Evolutionary conservation across 2,113 vertebrate genomes (phyloP).

Genomic region (Leucopsar rothschildi): DNA sequence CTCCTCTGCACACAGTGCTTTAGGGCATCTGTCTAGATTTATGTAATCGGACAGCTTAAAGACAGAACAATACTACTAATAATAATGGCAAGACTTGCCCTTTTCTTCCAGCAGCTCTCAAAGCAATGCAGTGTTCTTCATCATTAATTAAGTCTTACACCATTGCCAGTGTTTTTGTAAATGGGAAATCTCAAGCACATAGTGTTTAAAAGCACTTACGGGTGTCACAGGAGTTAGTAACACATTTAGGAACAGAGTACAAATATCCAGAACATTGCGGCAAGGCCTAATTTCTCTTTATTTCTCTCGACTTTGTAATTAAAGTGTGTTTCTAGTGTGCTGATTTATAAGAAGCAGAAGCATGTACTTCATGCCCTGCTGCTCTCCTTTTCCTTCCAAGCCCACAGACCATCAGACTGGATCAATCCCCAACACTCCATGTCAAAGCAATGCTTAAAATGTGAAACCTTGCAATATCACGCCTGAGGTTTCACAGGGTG

Average conservation of each 20-base stretch:
- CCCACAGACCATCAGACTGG: background rate
- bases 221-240: background rate
- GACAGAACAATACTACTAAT: background rate
- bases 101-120: background rate
- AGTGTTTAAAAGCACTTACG: background rate
- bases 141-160: background rate
- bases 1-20: background rate
- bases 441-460: background rate
- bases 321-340: background rate
- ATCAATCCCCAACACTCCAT: background rate
- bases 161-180: background rate
- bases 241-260: background rate
- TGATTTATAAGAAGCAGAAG: background rate
- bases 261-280: background rate
- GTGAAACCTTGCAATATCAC: background rate
- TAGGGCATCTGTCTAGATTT: constrained; percentile 20
- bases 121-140: background rate
- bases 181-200: background rate
- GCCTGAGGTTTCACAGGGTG: background rate
- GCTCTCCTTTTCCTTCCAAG: background rate
- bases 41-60: constrained; percentile 16
- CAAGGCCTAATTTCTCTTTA: background rate
- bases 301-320: background rate
- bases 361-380: background rate
- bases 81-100: background rate